Evolutionary conservation across 2,797 vertebrate genomes (phyloP).

Genomic region (Acestrorhynchus altus): DNA sequence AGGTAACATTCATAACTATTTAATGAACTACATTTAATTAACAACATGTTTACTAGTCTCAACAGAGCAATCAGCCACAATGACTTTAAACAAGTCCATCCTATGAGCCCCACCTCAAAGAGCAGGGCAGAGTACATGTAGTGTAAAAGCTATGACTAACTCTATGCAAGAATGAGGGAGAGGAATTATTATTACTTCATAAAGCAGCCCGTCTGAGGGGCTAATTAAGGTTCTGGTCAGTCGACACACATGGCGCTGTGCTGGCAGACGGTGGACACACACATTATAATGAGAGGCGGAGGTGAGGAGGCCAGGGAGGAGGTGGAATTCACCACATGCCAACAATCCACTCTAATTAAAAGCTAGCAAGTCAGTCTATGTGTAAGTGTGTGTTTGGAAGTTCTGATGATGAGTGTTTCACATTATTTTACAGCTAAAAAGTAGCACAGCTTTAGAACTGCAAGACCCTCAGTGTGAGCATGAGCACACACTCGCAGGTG

Average conservation of each 20-base stretch:
- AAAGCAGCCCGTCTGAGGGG: constrained; percentile 5
- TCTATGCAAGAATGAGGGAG: background rate
- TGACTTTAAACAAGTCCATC: background rate
- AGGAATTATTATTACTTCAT: constrained; percentile 1
- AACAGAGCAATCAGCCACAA: background rate
- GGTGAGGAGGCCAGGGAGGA: constrained; percentile 32
- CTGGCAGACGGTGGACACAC: constrained; percentile 19
- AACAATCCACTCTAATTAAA: constrained; percentile 53
- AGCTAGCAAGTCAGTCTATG: constrained; percentile 25
- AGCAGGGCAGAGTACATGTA: background rate
- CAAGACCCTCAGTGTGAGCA: background rate
- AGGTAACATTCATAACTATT: no score
- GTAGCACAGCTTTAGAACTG: background rate
- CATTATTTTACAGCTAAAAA: constrained; percentile 47
- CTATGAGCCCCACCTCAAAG: background rate
- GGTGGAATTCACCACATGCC: constrained; percentile 37
- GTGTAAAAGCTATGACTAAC: background rate
- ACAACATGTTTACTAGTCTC: background rate
- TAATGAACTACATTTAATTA: no score
- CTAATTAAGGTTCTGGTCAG: constrained; percentile 40
- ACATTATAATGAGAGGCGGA: constrained; percentile 37
- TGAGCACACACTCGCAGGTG: constrained; percentile 4
- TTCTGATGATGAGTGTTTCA: constrained; percentile 29
- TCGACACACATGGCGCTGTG: background rate
- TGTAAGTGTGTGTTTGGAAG: constrained; percentile 31